A percentile compares a stretch with the other conserved stretches of the same genome.
Evolutionary conservation across 2,797 vertebrate genomes (phyloP).

Genomic region (Mus caroli): DNA sequence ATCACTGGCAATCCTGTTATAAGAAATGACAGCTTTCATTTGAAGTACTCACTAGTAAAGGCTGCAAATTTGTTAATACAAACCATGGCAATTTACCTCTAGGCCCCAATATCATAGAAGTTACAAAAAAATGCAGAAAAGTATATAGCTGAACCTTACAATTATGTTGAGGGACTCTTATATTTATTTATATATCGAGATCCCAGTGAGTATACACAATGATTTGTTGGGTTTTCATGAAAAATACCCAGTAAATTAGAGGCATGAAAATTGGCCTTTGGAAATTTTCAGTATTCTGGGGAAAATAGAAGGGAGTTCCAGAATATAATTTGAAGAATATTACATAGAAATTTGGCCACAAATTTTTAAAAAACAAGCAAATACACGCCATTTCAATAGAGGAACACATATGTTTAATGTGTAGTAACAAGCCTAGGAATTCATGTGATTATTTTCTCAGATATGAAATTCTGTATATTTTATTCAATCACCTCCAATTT

Average conservation of each 20-base stretch:
- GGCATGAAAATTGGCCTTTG: not conserved
- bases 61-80: constrained; percentile 63
- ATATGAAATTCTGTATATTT: constrained; percentile 36
- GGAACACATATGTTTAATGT: not conserved
- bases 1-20: constrained; percentile 13
- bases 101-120: constrained; percentile 18
- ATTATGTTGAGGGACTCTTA: not conserved
- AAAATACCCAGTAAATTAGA: constrained; percentile 14
- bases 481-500: constrained; percentile 14
- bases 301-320: not conserved
- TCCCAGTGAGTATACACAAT: not conserved
- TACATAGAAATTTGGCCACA: not conserved
- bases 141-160: constrained; percentile 23
- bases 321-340: constrained; percentile 25
- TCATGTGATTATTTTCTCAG: constrained; percentile 35
- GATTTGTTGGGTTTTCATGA: not conserved
- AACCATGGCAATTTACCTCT: constrained; percentile 46
- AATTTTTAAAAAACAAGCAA: constrained; percentile 51
- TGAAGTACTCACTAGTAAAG: constrained; percentile 67
- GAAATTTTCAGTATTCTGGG: not conserved
- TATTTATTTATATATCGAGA: not conserved
- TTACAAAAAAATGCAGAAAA: constrained; percentile 49
- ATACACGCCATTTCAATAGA: not conserved
- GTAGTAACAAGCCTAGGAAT: not conserved
- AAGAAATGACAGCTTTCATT: constrained; percentile 58